phyloP scores from a whole-genome alignment of 2,888 invertebrate species.

The Megaustenia siamemsis region DNA sequence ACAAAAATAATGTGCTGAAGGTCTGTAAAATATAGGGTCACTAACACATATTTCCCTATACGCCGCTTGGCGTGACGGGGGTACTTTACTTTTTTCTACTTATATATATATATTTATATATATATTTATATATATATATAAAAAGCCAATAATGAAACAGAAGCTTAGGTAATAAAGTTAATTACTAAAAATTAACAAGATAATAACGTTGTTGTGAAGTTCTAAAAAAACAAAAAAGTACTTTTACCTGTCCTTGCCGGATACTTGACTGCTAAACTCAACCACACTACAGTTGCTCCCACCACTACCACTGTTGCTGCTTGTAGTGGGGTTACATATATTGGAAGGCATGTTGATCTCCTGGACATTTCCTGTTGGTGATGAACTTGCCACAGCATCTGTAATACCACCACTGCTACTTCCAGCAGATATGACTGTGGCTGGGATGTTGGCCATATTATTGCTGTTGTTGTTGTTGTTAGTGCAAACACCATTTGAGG shows the following conservation, averaged over 20 bases:
- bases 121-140: neutral
- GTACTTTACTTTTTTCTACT: too few species aligned
- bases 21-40: too few species aligned
- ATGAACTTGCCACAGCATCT: neutral
- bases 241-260: conserved; percentile 21
- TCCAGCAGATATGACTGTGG: neutral
- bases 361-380: neutral
- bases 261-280: conserved; percentile 25
- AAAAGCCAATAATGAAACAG: neutral
- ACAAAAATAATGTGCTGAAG: too few species aligned
- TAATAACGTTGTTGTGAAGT: neutral
- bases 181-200: neutral
- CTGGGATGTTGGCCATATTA: neutral
- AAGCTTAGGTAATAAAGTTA: neutral
- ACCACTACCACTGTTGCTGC: conserved; percentile 8
- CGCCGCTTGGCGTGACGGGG: too few species aligned
- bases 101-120: too few species aligned
- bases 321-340: conserved; percentile 11
- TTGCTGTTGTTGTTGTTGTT: conserved; percentile 19
- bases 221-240: neutral
- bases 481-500: neutral
- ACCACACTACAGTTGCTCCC: conserved; percentile 18
- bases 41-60: too few species aligned
- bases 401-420: neutral
- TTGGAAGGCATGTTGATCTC: neutral